These are phyloP conservation scores for Himalopsyche anomala DNA, from an alignment of 2,888 invertebrate genomes.

Conservation along the genomic window DNA sequence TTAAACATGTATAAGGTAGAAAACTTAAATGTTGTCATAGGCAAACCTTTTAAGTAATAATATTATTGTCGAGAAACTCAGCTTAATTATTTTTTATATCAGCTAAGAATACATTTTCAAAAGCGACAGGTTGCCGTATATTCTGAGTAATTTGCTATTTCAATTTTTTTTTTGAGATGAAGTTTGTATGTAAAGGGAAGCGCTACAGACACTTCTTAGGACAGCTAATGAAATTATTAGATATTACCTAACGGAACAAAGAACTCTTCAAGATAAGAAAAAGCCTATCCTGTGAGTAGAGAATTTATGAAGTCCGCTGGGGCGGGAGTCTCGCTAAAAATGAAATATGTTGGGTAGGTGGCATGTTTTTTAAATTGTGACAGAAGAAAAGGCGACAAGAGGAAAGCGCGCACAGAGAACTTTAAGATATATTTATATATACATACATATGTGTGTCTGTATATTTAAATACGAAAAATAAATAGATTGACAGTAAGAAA, in stretches of 20 bases:
- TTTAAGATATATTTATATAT: neutral
- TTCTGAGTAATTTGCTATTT: neutral
- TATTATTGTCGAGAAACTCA: neutral
- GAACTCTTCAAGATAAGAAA: conserved; percentile 20
- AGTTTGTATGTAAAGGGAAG: neutral
- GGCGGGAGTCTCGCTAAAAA: conserved; percentile 10
- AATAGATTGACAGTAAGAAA: too few species aligned
- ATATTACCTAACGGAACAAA: neutral
- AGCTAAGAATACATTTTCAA: neutral
- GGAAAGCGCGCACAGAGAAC: neutral
- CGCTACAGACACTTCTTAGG: neutral
- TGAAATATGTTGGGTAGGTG: conserved; percentile 12
- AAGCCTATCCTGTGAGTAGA: neutral
- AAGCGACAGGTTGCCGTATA: neutral
- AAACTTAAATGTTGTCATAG: too few species aligned
- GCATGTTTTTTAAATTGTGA: neutral
- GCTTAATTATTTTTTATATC: neutral
- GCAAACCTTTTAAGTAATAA: neutral
- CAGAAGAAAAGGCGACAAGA: neutral
- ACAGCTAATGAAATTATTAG: conserved; percentile 11
- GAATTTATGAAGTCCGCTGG: conserved; percentile 24
- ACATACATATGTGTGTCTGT: too few species aligned
- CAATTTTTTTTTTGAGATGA: neutral
- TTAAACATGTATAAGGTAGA: too few species aligned
- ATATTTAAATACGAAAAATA: too few species aligned